These are phyloP conservation scores for Musca vetustissima DNA, from an alignment of 1,140 invertebrate genomes.

Conservation along the genomic window DNA sequence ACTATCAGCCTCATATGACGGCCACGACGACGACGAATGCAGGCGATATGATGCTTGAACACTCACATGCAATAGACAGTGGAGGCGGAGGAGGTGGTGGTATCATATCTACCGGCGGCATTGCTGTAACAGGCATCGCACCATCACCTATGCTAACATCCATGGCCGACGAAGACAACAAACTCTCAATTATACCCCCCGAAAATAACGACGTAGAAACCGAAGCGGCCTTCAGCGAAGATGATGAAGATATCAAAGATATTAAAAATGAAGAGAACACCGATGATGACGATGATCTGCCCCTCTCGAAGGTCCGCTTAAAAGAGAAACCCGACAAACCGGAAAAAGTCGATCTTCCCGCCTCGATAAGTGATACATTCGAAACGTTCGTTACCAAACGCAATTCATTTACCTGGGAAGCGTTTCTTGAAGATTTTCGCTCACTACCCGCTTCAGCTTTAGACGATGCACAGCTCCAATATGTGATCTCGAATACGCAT, in stretches of 20 bases:
- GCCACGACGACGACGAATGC: too few relatives aligned
- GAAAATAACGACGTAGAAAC: constrained; percentile 49
- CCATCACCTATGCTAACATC: too few relatives aligned
- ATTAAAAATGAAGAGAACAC: constrained; percentile 66
- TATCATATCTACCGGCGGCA: constrained; percentile 6
- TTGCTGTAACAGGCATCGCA: neutral
- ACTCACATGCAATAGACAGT: constrained; percentile 36
- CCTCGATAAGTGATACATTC: constrained; percentile 49
- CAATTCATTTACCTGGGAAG: constrained; percentile 50
- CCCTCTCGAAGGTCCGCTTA: constrained; percentile 66
- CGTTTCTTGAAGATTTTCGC: constrained; percentile 51
- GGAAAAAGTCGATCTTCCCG: constrained; percentile 50
- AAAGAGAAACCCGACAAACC: constrained; percentile 57
- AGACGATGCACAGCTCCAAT: constrained; percentile 50
- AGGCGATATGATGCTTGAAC: constrained; percentile 54
- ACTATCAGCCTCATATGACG: constrained; percentile 16
- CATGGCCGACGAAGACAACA: constrained; percentile 43
- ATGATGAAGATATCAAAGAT: constrained; percentile 68
- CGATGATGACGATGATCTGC: constrained; percentile 86
- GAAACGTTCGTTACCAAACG: constrained; percentile 48
- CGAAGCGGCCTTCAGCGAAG: constrained; percentile 80
- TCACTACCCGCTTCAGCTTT: constrained; percentile 43
- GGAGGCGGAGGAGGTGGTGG: neutral
- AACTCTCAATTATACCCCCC: constrained; percentile 25
- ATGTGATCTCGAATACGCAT: constrained; percentile 51